Evolutionary conservation across 2,888 invertebrate genomes (phyloP).

Genomic region (Athetis lepigone): DNA sequence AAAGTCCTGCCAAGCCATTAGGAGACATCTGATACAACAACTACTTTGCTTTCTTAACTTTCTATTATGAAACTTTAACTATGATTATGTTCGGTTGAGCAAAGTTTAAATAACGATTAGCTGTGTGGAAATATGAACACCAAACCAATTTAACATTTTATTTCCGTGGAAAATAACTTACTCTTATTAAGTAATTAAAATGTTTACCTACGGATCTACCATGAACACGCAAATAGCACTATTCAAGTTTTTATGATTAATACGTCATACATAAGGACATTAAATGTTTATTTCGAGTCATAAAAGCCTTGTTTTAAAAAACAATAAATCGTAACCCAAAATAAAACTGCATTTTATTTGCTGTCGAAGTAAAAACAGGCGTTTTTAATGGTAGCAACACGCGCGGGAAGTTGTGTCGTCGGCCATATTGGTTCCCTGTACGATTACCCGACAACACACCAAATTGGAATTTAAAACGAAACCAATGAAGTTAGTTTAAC

Average conservation of each 20-base stretch:
- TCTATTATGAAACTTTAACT: constrained; percentile 13
- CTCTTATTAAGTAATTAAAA: constrained; percentile 7
- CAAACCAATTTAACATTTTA: too few relatives aligned
- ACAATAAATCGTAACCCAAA: constrained; percentile 76
- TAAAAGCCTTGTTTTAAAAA: constrained; percentile 75
- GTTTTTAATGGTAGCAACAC: constrained; percentile 75
- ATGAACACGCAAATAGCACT: constrained; percentile 35
- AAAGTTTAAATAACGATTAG: background rate
- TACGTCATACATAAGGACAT: constrained; percentile 55
- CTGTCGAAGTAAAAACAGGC: constrained; percentile 73
- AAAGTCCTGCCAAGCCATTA: constrained; percentile 56
- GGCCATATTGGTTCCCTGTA: constrained; percentile 33
- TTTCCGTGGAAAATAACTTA: too few relatives aligned
- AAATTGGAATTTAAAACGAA: constrained; percentile 71
- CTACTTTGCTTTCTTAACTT: constrained; percentile 36
- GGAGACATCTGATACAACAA: constrained; percentile 53
- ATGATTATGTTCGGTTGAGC: background rate
- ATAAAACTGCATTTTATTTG: constrained; percentile 78
- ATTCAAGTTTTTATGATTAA: constrained; percentile 59
- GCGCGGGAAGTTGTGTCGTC: constrained; percentile 62
- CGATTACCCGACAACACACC: constrained; percentile 46
- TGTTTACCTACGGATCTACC: constrained; percentile 2
- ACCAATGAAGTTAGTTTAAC: constrained; percentile 56
- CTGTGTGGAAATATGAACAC: background rate
- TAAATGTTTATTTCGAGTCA: constrained; percentile 62